phyloP scores from a whole-genome alignment of 2,888 invertebrate species.

The Polylopha cassiicola region DNA sequence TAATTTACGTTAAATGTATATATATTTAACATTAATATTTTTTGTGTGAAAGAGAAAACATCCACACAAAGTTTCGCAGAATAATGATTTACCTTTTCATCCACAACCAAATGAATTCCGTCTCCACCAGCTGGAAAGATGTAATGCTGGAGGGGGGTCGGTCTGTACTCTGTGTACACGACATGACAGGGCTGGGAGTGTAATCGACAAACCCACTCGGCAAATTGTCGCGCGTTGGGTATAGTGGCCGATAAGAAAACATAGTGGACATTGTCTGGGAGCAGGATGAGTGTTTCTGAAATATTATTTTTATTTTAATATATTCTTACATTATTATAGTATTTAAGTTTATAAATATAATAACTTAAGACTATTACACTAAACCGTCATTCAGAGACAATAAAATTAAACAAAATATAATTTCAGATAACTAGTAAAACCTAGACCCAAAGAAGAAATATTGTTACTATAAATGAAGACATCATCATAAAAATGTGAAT shows the following conservation, averaged over 20 bases:
- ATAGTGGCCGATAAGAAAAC: constrained; percentile 99
- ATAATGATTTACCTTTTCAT: constrained; percentile 82
- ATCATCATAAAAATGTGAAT: too few relatives aligned
- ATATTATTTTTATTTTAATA: constrained; percentile 5
- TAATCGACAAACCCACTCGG: constrained; percentile 94
- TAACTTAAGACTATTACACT: too few relatives aligned
- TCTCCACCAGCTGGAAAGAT: constrained; percentile 98
- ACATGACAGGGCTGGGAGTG: constrained; percentile 99
- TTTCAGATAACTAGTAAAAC: too few relatives aligned
- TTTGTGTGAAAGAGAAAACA: too few relatives aligned
- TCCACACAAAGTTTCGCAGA: background rate
- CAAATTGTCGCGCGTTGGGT: constrained; percentile 98
- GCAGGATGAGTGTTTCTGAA: constrained; percentile 93
- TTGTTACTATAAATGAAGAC: too few relatives aligned
- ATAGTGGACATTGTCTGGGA: constrained; percentile 98
- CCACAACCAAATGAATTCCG: constrained; percentile 96
- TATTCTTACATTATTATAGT: background rate
- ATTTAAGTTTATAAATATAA: background rate
- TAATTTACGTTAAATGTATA: too few relatives aligned
- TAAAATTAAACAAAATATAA: too few relatives aligned
- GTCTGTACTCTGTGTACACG: constrained; percentile 98
- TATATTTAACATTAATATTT: too few relatives aligned
- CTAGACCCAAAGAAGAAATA: too few relatives aligned
- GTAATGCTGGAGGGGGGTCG: constrained; percentile 98
- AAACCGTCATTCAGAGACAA: too few relatives aligned